phyloP scores from a whole-genome alignment of 2,888 invertebrate genomes.

The Plusia festucae region DNA sequence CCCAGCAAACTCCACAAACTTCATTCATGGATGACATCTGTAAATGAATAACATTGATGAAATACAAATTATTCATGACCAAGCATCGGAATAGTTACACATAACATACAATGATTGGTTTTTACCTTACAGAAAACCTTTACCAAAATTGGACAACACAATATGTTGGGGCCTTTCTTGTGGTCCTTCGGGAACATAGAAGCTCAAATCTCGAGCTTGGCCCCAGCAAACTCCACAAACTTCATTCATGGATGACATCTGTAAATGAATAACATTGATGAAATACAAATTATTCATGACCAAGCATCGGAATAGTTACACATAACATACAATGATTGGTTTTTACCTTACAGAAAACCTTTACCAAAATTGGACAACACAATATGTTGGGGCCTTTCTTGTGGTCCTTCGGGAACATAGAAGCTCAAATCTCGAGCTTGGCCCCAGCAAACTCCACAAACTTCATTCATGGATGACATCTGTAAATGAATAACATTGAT shows the following conservation, averaged over 20 bases:
- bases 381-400: slow-evolving; percentile 15
- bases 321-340: no score
- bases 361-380: slow-evolving; percentile 20
- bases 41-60: not conserved
- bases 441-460: slow-evolving; percentile 27
- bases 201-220: slow-evolving; percentile 18
- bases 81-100: no score
- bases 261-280: not conserved
- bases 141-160: slow-evolving; percentile 19
- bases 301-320: no score
- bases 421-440: slow-evolving; percentile 19
- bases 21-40: slow-evolving; percentile 25
- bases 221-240: slow-evolving; percentile 27
- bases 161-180: slow-evolving; percentile 16
- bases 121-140: no score
- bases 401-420: slow-evolving; percentile 8
- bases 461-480: slow-evolving; percentile 28
- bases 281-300: no score
- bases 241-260: slow-evolving; percentile 27
- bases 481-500: not conserved
- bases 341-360: no score
- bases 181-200: slow-evolving; percentile 9
- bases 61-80: no score
- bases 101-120: no score
- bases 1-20: slow-evolving; percentile 29